A percentile compares a stretch with the other conserved stretches of the same genome.
Evolutionary conservation across 2,113 vertebrate genomes (phyloP).

Genomic region (Triplophysa dalaica): DNA sequence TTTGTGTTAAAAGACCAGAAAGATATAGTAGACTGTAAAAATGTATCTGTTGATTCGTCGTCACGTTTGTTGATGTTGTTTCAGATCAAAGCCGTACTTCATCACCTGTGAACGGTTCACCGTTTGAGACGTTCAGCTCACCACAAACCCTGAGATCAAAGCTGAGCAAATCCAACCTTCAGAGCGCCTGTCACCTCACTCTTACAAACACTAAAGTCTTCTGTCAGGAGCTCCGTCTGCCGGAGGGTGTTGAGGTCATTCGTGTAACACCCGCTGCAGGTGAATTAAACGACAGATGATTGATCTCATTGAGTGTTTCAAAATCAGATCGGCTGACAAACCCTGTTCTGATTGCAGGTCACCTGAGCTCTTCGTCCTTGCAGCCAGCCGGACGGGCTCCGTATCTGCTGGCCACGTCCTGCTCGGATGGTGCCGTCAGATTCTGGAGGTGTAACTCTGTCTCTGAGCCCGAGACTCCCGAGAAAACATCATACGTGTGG

Average conservation of each 20-base stretch:
- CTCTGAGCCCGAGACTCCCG: slow-evolving; percentile 54
- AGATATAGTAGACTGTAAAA: neutral
- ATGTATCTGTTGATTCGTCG: neutral
- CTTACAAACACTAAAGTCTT: slow-evolving; percentile 84
- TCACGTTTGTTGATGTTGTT: slow-evolving; percentile 38
- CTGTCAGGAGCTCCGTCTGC: slow-evolving; percentile 86
- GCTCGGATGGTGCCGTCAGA: slow-evolving; percentile 90
- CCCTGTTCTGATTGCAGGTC: slow-evolving; percentile 75
- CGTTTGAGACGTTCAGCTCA: slow-evolving; percentile 73
- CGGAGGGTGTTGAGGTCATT: slow-evolving; percentile 87
- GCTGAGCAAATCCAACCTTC: slow-evolving; percentile 86
- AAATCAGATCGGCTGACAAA: neutral
- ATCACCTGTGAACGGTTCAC: slow-evolving; percentile 58
- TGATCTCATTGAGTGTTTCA: neutral
- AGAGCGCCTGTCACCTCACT: slow-evolving; percentile 87
- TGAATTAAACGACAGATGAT: slow-evolving; percentile 50
- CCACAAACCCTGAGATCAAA: slow-evolving; percentile 78
- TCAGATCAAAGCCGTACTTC: slow-evolving; percentile 75
- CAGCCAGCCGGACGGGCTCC: slow-evolving; percentile 89
- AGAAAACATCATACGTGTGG: slow-evolving; percentile 80
- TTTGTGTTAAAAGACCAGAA: too few relatives aligned
- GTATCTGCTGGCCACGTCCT: slow-evolving; percentile 93
- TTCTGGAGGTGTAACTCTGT: slow-evolving; percentile 88
- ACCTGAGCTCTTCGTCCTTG: slow-evolving; percentile 91
- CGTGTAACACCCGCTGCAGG: slow-evolving; percentile 94